Conservation (phyloP, 2,888 invertebrate species). For the Coleophora deauratella region DNA sequence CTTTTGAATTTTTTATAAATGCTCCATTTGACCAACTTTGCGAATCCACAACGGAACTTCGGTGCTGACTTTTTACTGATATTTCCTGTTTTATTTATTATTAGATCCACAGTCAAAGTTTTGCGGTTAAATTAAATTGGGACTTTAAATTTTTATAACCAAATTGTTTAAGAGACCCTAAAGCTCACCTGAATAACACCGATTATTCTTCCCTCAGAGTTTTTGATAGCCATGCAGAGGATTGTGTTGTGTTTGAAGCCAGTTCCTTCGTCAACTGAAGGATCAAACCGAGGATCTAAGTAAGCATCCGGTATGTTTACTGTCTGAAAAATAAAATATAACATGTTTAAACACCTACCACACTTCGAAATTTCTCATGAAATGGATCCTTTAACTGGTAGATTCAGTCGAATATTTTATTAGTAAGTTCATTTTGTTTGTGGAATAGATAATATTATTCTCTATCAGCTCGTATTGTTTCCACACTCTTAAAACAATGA, state of each 20-base stretch:
- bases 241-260: constrained; percentile 91
- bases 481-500: too few relatives aligned
- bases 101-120: too few relatives aligned
- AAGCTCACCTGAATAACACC: constrained; percentile 85
- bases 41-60: constrained; percentile 6
- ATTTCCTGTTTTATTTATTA: not conserved
- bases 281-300: constrained; percentile 90
- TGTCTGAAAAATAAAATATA: constrained; percentile 75
- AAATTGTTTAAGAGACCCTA: too few relatives aligned
- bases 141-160: too few relatives aligned
- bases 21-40: constrained; percentile 11
- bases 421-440: not conserved
- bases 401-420: not conserved
- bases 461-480: too few relatives aligned
- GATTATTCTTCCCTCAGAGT: constrained; percentile 92
- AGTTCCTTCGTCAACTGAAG: constrained; percentile 86
- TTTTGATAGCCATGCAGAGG: constrained; percentile 97
- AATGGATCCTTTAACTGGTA: not conserved
- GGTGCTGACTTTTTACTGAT: not conserved
- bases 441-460: too few relatives aligned
- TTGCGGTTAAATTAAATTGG: too few relatives aligned
- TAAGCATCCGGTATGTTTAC: constrained; percentile 94
- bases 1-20: constrained; percentile 19
- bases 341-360: not conserved
- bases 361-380: not conserved